These are phyloP conservation scores for Prolemur simus DNA, from an alignment of 2,113 vertebrate species.

Conservation along the genomic window DNA sequence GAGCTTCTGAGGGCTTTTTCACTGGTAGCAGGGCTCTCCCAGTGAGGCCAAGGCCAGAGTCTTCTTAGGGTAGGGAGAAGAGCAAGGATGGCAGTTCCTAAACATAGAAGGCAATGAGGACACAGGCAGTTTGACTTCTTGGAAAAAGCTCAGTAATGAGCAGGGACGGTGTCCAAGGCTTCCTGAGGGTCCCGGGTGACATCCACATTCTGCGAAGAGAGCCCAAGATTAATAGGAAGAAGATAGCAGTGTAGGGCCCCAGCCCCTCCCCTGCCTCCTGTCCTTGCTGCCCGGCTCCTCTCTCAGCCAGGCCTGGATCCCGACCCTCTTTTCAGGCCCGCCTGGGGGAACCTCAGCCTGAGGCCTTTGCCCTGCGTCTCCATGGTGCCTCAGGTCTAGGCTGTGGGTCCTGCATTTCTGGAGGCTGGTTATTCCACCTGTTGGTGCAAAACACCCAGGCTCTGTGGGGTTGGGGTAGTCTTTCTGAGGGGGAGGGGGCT, in stretches of 20 bases:
- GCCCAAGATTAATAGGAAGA: slow-evolving; percentile 2
- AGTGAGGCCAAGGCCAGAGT: slow-evolving; percentile 2
- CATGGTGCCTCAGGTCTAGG: background rate
- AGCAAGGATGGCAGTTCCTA: slow-evolving; percentile 4
- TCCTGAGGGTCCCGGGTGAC: slow-evolving; percentile 86
- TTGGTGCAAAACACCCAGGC: background rate
- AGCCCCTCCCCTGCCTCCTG: background rate
- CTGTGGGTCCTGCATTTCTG: background rate
- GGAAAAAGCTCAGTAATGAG: slow-evolving; percentile 75
- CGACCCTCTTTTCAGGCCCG: background rate
- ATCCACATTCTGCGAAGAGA: slow-evolving; percentile 86
- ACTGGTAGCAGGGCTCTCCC: background rate
- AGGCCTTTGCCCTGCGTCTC: background rate
- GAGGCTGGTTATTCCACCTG: background rate
- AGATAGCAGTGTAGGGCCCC: background rate
- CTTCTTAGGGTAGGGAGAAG: slow-evolving; percentile 36
- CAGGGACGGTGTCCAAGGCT: slow-evolving; percentile 84
- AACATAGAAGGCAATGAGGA: background rate
- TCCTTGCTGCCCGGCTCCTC: background rate
- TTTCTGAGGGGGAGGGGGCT: background rate
- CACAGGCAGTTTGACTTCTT: background rate
- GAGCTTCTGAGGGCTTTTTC: background rate
- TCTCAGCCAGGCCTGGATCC: background rate
- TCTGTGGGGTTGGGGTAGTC: background rate
- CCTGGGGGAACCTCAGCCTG: background rate